Evolutionary conservation across 1,140 invertebrate genomes (phyloP).

Genomic region (Pachypeltis micranthus): DNA sequence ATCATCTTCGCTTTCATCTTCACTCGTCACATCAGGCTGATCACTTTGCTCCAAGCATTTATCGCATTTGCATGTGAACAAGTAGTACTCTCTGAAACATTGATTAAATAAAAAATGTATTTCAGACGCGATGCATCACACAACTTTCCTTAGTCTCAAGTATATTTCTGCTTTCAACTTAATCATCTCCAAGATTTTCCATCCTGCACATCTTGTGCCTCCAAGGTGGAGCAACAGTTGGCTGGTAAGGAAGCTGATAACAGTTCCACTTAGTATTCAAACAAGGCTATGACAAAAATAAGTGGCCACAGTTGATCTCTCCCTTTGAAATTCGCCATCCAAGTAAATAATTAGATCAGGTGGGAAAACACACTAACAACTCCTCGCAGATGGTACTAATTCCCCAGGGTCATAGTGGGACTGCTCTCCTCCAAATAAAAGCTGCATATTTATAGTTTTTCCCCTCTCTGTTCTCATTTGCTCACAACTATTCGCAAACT

Average conservation of each 20-base stretch:
- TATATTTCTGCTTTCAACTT: not conserved
- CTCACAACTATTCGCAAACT: no score
- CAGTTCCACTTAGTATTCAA: not conserved
- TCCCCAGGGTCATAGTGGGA: not conserved
- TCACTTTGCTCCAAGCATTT: constrained; percentile 62
- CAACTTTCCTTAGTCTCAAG: no score
- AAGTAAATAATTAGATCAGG: no score
- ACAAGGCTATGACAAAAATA: not conserved
- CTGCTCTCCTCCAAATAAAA: not conserved
- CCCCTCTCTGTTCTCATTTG: no score
- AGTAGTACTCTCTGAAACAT: constrained; percentile 65
- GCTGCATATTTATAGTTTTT: no score
- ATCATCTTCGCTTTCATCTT: constrained; percentile 53
- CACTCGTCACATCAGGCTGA: constrained; percentile 69
- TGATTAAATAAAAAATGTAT: not conserved
- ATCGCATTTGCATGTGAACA: constrained; percentile 69
- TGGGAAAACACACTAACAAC: no score
- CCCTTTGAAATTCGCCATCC: no score
- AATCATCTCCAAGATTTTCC: not conserved
- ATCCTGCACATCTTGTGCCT: no score
- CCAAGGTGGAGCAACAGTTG: no score
- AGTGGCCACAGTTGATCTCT: no score
- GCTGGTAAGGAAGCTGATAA: not conserved
- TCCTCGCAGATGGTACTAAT: no score
- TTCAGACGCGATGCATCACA: not conserved